These are phyloP conservation scores for Ascidia mentula DNA, from an alignment of 23 tunicate species.

Conservation along the genomic window DNA sequence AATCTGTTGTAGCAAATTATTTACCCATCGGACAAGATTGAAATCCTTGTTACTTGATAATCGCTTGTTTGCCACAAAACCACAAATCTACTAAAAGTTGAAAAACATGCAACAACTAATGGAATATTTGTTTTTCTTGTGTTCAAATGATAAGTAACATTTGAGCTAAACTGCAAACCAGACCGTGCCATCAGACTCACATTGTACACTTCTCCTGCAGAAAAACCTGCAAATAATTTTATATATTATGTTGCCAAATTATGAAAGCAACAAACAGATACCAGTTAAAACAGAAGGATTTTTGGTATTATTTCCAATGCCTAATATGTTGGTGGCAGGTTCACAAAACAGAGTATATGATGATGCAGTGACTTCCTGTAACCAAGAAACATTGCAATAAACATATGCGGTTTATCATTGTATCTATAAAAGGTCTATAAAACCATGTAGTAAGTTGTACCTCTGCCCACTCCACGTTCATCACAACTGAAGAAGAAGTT, in stretches of 20 bases:
- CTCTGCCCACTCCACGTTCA: neutral
- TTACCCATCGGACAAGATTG: neutral
- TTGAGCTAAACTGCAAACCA: neutral
- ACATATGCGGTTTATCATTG: too few species aligned
- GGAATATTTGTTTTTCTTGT: neutral
- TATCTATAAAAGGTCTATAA: too few species aligned
- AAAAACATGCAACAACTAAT: neutral
- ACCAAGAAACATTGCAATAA: too few species aligned
- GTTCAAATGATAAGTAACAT: neutral
- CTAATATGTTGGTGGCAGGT: neutral
- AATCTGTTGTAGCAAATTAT: neutral
- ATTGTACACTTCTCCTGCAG: neutral
- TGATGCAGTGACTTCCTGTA: neutral
- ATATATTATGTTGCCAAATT: too few species aligned
- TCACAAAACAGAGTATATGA: neutral
- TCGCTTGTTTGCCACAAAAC: neutral
- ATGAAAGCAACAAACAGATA: neutral
- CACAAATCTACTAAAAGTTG: neutral
- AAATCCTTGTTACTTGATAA: neutral
- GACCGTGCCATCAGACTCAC: neutral
- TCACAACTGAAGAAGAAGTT: neutral
- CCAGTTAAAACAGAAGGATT: neutral
- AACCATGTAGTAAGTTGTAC: too few species aligned
- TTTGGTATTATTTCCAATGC: neutral
- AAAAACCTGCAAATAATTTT: neutral